phyloP scores from a whole-genome alignment of 2,797 vertebrate species.

The Leptodactylus fallax region DNA sequence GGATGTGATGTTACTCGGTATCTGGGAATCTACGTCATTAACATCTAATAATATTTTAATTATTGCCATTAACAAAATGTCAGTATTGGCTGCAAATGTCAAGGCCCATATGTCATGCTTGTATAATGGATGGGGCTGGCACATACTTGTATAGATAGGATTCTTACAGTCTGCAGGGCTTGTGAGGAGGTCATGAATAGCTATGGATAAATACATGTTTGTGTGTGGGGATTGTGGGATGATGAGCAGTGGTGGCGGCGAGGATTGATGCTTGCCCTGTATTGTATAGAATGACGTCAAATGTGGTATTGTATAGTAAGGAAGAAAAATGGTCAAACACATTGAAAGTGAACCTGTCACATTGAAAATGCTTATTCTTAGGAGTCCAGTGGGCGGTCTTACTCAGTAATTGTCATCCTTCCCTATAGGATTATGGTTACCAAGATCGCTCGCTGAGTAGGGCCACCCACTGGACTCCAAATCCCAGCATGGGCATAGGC shows the following conservation, averaged over 20 bases:
- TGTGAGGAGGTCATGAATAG: neutral
- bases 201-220: neutral
- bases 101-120: neutral
- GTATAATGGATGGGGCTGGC: neutral
- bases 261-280: neutral
- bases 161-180: neutral
- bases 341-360: too few species aligned
- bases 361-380: too few species aligned
- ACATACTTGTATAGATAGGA: neutral
- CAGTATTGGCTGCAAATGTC: slow-evolving; percentile 16
- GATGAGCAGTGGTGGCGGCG: neutral
- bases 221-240: neutral
- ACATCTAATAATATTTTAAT: neutral
- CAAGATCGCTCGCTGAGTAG: too few species aligned
- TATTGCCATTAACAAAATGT: slow-evolving; percentile 22
- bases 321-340: neutral
- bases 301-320: neutral
- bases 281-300: neutral
- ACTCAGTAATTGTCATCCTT: too few species aligned
- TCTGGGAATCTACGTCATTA: neutral
- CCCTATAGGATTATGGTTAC: too few species aligned
- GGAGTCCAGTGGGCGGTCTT: too few species aligned
- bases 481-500: too few species aligned
- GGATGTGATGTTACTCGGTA: neutral
- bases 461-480: too few species aligned